Evolutionary conservation across 64 coral and sea anemone species (phyloP), one percentile per base, ranked within the genome.

Genomic region (Catalaphyllia jardinei): DNA sequence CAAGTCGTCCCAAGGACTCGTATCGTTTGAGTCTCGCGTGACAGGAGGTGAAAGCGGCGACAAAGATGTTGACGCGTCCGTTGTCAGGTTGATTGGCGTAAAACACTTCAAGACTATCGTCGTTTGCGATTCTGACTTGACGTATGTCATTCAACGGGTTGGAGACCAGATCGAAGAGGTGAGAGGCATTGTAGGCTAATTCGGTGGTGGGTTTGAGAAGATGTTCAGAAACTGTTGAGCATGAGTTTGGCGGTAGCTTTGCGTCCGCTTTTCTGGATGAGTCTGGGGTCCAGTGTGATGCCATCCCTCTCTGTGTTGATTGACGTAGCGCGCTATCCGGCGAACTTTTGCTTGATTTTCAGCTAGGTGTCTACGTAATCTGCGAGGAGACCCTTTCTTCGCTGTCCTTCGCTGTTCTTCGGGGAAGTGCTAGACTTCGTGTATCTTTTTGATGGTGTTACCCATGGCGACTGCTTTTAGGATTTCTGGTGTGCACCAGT

Each of bases 141-240:
- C 33, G 33, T 35, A 35, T 3, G 33, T 35, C 33, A 35, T 35
- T 35, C 1, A 35, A 35, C 33, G 3, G 33, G 33, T 35, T 35
- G 33, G 33, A 35, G 33, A 35, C 33, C 33, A 35, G 33, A 35
- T 1, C 33, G 33, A 35, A 35, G 33, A 35, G 33, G 33, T 35
- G 33, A 35, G 33, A 35, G 33, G 33, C 33, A 35, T 35, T 35
- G 33, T 35, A 35, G 33, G 3, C 33, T 35, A 3, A 1, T 35
- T 35, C 33, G 33, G 3, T 35, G 33, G 33, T 35, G 33, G 0
- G 19, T 42, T 75, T 29, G 79, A 59, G 33, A 9, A 29, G 57
- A 80, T 28, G 79, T 90, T 74, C 76, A 80, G 60, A 90, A 80
- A 22, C 30, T 25, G 0, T 83, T 90, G 4, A 30, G 19, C 78